Base-by-base conservation (phyloP, 2,888 invertebrate species). In the Herminia tarsipennalis region DNA sequence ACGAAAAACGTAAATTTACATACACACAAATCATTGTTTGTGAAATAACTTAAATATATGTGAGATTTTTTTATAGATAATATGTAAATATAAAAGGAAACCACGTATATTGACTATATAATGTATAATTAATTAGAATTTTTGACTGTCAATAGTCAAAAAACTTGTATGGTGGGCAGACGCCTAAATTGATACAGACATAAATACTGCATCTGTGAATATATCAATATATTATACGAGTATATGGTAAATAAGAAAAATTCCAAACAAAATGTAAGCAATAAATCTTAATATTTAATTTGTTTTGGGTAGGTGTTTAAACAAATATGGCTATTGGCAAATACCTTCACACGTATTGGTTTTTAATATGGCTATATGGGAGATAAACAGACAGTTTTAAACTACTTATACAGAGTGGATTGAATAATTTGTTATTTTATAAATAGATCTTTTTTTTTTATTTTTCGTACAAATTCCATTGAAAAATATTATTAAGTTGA, bases 131-230 rank as follows among this genome's bases (percentile, higher is more conserved):
- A 45, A 53, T 56, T 47, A 37, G 22, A 46, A 35, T 43, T 2
- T 35, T 17, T 10, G 16, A 29, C 33, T 33, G 25, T 45, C 21
- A 36, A 44, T 41, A 41, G 16, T 6, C 5, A 42, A 45, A 37
- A 43, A 40, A 41, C 53, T 40, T 12, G 58, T 62, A 28, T 13
- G 0, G 39, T 49, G 39, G 44, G 42, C 4, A 37, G 34, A 33
- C 5, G 4, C 36, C 27, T 32, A 43, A 39, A 54, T 33, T 54
- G 44, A 65, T 57, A 52, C 56, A 64, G 54, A 56, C 65, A 63
- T 59, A 54, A 65, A 63, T 64, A 59, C 18, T 43, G 36, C 35
- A 45, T 22, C 16, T 35, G 29, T 46, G 18, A 36, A 56, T 47
- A 59, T 59, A 21, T 51, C 14, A 49, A 63, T 36, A 49, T 9